A percentile compares a stretch with the other conserved stretches of the same genome.
These are phyloP conservation scores for Chalcosyrphus nemorum DNA, from an alignment of 2,888 invertebrate genomes.

Conservation along the genomic window DNA sequence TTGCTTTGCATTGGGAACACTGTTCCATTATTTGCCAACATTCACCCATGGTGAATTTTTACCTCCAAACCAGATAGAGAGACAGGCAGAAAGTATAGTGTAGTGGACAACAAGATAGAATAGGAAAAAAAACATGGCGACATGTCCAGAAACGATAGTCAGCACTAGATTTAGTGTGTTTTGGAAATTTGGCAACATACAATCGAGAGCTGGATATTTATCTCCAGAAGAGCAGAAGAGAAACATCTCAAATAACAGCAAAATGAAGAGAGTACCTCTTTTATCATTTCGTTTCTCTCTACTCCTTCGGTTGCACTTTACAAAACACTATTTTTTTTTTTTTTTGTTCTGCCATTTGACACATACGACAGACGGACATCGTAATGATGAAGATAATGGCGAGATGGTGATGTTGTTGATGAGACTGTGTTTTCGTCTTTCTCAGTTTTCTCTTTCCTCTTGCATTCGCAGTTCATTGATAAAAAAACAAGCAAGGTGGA, in stretches of 20 bases:
- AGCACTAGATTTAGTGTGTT: too few species aligned
- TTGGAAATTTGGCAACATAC: constrained; percentile 69
- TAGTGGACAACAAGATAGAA: constrained; percentile 8
- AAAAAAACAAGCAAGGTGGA: constrained; percentile 47
- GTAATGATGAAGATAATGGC: constrained; percentile 21
- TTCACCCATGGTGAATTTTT: constrained; percentile 6
- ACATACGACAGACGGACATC: constrained; percentile 10
- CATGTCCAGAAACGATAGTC: constrained; percentile 27
- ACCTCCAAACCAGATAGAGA: neutral
- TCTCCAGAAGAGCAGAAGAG: constrained; percentile 11
- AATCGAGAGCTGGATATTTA: constrained; percentile 22
- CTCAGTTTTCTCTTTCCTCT: neutral
- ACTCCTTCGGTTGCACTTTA: neutral
- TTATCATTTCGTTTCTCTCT: constrained; percentile 14
- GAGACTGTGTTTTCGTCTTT: constrained; percentile 25
- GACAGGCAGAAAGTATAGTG: neutral
- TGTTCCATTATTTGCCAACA: neutral
- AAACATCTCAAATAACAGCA: constrained; percentile 6
- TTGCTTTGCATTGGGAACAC: constrained; percentile 1
- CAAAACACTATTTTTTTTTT: neutral
- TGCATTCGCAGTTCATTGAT: constrained; percentile 60
- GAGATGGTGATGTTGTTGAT: too few species aligned
- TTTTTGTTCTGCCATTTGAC: constrained; percentile 30
- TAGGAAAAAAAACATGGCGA: constrained; percentile 55
- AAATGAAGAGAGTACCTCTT: constrained; percentile 6